Percentiles rank a stretch among this genome's conserved stretches.
phyloP scores from a whole-genome alignment of 2,888 invertebrate genomes.

The Zygothrica quintamaculata region DNA sequence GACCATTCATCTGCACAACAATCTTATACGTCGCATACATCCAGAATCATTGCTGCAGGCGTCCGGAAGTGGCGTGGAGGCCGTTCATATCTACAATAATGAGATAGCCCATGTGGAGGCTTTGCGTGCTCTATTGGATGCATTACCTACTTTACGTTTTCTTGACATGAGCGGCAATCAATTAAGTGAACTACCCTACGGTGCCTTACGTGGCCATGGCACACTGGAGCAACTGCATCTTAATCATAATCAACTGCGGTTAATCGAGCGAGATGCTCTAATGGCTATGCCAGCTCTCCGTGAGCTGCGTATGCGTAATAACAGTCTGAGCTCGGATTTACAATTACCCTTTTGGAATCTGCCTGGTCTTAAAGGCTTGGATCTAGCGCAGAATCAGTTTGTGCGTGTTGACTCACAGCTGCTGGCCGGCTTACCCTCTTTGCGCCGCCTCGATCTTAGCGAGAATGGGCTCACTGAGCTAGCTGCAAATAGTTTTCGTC shows the following conservation, averaged over 20 bases:
- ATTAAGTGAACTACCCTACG: conserved; percentile 91
- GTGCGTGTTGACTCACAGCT: conserved; percentile 89
- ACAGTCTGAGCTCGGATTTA: conserved; percentile 90
- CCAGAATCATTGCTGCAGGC: conserved; percentile 92
- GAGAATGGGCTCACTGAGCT: conserved; percentile 89
- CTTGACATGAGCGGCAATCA: conserved; percentile 92
- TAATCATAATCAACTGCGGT: conserved; percentile 90
- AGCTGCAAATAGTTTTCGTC: conserved; percentile 90
- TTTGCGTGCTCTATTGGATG: conserved; percentile 90
- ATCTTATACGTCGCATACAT: conserved; percentile 90
- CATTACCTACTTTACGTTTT: conserved; percentile 90
- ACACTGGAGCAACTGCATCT: conserved; percentile 92
- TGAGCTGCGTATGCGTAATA: conserved; percentile 92
- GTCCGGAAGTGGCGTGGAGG: conserved; percentile 90
- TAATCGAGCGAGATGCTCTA: conserved; percentile 91
- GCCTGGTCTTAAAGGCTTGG: conserved; percentile 92
- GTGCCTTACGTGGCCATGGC: conserved; percentile 91
- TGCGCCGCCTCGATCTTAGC: conserved; percentile 91
- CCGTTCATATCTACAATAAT: conserved; percentile 90
- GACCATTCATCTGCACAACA: conserved; percentile 90
- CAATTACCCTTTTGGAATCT: conserved; percentile 93
- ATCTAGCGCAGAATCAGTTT: conserved; percentile 91
- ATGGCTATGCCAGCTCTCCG: conserved; percentile 93
- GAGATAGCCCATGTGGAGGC: conserved; percentile 91
- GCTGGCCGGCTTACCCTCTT: conserved; percentile 90